Base-by-base conservation (phyloP, 2,888 invertebrate species). In the Drosophila greeni region DNA sequence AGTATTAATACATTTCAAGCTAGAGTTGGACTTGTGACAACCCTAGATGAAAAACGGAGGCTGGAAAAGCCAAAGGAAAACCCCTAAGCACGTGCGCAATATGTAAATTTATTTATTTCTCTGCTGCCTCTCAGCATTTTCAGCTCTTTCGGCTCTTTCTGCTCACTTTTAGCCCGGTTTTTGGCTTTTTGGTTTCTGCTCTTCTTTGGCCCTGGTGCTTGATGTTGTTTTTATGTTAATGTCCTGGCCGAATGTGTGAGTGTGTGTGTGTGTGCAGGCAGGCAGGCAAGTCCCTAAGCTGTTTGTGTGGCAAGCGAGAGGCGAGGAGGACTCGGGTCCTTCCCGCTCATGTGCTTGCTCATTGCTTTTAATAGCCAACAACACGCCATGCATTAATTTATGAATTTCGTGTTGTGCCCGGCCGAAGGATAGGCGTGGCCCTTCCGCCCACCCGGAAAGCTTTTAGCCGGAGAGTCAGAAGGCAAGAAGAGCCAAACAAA, bases 361-460 rank as follows among this genome's bases (percentile, higher is more conserved):
- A 79, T 83, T 79, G 83, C 84, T 80, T 80, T 80, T 80, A 80
- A 80, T 80, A 80, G 84, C 82, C 82, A 83, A 81, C 84, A 80
- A 81, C 84, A 83, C 76, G 84, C 82, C 69, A 80, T 83, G 79
- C 79, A 80, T 80, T 80, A 83, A 80, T 80, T 80, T 80, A 80
- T 83, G 79, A 79, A 78, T 79, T 83, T 72, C 69, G 69, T 72
- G 55, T 61, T 73, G 52, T 60, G 58, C 43, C 45, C 29, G 43
- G 45, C 45, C 43, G 18, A 18, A 1, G 20, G 39, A 23, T 34
- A 34, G 59, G 59, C 59, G 59, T 34, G 59, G 59, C 29, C 61
- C n/a, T 61, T 34, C 33, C 48, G 60, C 60, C 60, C 60, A 60
- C 51, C 61, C 52, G 62, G 62, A 62, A 62, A 62, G 64, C 62